Evolutionary conservation across 2,113 vertebrate genomes (phyloP), one percentile per base, ranked within the genome.

Genomic region (Bostrychus sinensis): DNA sequence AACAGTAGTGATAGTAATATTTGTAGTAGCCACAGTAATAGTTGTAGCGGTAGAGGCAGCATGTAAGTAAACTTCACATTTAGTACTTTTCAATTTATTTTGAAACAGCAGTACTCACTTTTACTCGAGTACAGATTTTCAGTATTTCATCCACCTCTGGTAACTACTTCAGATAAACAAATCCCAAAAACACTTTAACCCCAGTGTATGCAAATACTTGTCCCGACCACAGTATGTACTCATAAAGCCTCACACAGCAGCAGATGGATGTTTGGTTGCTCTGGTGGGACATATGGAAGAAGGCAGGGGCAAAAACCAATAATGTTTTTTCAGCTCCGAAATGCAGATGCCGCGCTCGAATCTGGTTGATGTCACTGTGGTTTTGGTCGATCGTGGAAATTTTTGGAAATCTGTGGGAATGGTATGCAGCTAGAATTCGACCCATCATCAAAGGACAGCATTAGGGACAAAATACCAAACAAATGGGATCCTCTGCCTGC

Each of bases 291-390:
- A 87, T 69, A 67, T 87, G 83, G 82, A 84, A 72, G 50, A 65
- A 75, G 56, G 78, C 77, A 78, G 65, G 70, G 75, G 58, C 72
- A 72, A 20, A 69, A 69, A 78, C 81, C 78, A 72, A 56, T 72
- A 56, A 65, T 70, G 54, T 75, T 78, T 82, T 84, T 77, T n/a
- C 50, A 79, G 19, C 26, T 36, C 45, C 39, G 50, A 72, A 13
- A 37, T 76, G 26, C 25, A 28, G 53, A 78, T 54, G 1, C 57
- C 60, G 77, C 60, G 77, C 42, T 61, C 56, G 48, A 75, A 78
- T 78, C 73, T 81, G 80, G 78, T 87, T 66, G 74, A 86, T 88
- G 58, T 85, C 62, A 37, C 55, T 75, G 83, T 78, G 88, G 86
- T 76, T 66, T 76, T 17, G 54, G 75, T 81, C 78, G 55, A 60